A percentile compares a stretch with the other conserved stretches of the same genome.
phyloP scores from a whole-genome alignment of 2,797 vertebrate genomes.

The Enteromius viviparus region DNA sequence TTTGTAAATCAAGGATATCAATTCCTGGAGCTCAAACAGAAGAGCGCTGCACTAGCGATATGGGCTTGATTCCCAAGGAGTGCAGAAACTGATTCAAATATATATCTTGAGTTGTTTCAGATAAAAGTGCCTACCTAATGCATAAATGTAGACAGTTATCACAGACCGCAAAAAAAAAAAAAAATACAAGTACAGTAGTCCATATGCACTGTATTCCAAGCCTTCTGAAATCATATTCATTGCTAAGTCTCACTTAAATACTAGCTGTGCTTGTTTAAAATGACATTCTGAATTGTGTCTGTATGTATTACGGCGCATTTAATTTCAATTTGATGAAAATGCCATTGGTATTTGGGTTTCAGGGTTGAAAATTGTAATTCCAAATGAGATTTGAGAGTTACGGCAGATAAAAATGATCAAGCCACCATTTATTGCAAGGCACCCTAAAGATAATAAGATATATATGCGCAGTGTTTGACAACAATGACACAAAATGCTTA shows the following conservation, averaged over 20 bases:
- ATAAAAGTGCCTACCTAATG: neutral
- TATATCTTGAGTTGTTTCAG: neutral
- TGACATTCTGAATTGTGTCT: neutral
- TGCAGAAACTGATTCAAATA: neutral
- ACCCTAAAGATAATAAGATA: neutral
- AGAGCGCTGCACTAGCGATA: neutral
- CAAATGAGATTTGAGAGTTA: neutral
- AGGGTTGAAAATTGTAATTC: neutral
- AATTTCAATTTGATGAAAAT: neutral
- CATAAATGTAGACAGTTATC: neutral
- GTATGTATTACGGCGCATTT: neutral
- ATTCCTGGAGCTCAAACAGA: neutral
- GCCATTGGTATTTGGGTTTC: neutral
- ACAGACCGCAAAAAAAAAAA: neutral
- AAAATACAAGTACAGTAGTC: neutral
- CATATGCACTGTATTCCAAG: neutral
- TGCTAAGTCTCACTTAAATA: neutral
- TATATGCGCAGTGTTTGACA: neutral
- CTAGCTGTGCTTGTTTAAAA: neutral
- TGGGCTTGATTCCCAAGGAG: neutral
- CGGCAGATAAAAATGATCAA: neutral
- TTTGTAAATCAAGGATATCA: neutral
- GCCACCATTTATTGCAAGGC: neutral
- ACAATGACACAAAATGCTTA: neutral
- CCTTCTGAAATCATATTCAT: neutral